Evolutionary conservation across 1,140 invertebrate genomes (phyloP).

Genomic region (Caenorhabditis brenneri): DNA sequence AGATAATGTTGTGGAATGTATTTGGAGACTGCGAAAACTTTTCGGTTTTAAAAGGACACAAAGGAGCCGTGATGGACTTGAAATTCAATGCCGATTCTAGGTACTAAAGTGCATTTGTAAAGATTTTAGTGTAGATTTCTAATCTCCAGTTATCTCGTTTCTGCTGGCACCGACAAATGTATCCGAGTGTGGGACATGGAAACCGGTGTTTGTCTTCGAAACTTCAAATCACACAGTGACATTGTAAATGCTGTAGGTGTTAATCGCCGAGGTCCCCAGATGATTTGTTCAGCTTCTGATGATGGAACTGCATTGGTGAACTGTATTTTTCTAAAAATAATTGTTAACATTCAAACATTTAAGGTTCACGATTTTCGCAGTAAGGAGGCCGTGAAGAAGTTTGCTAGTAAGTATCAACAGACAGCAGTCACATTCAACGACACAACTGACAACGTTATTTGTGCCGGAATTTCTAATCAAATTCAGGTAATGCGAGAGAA

Average conservation of each 20-base stretch:
- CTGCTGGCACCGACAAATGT: constrained; percentile 91
- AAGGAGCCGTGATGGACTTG: constrained; percentile 90
- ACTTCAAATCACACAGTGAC: constrained; percentile 80
- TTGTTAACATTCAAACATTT: no score
- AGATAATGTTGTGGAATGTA: constrained; percentile 86
- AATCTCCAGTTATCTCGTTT: constrained; percentile 77
- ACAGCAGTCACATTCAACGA: constrained; percentile 94
- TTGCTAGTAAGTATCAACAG: constrained; percentile 79
- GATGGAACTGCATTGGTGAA: constrained; percentile 78
- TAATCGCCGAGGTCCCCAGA: constrained; percentile 83
- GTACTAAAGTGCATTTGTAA: background rate
- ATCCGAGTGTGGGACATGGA: constrained; percentile 92
- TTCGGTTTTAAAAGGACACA: constrained; percentile 86
- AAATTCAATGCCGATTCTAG: constrained; percentile 85
- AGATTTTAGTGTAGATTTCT: background rate
- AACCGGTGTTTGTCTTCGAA: constrained; percentile 84
- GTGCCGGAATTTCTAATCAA: constrained; percentile 94
- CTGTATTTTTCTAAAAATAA: no score
- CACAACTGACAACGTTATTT: constrained; percentile 86
- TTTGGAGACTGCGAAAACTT: constrained; percentile 98
- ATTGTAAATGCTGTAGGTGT: constrained; percentile 76
- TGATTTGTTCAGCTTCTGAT: constrained; percentile 90
- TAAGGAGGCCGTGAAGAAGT: constrained; percentile 80
- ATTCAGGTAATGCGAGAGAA: constrained; percentile 88
- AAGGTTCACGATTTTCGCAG: constrained; percentile 81